Percentiles rank a stretch among this genome's conserved stretches.
phyloP scores from a whole-genome alignment of 2,797 vertebrate genomes.

The Percopsis omiscomaycus region DNA sequence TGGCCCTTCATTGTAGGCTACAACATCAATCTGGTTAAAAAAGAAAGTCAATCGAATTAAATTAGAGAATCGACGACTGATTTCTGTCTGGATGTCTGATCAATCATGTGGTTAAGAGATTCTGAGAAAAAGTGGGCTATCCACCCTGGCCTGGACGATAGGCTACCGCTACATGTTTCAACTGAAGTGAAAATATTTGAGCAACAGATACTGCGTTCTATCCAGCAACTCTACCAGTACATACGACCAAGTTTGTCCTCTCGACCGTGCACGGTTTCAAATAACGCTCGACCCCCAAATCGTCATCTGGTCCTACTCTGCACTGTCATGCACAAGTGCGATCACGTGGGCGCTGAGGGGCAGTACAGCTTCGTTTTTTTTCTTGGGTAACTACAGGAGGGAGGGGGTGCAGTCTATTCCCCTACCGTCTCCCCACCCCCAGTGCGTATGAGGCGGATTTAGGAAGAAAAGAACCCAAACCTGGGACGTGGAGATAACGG shows the following conservation, averaged over 20 bases:
- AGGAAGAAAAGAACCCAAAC: constrained; percentile 65
- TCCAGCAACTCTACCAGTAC: not conserved
- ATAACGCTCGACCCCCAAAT: constrained; percentile 61
- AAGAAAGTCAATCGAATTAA: too few species aligned
- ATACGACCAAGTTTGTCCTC: not conserved
- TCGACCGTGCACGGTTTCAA: constrained; percentile 43
- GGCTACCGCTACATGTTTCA: too few species aligned
- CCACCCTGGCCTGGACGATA: too few species aligned
- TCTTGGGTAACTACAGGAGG: constrained; percentile 22
- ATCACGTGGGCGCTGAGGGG: constrained; percentile 37
- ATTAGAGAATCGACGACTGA: too few species aligned
- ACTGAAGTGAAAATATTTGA: too few species aligned
- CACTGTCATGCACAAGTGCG: constrained; percentile 47
- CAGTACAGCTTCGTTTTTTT: constrained; percentile 1
- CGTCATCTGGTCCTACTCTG: constrained; percentile 78
- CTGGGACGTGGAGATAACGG: constrained; percentile 71
- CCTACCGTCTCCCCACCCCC: constrained; percentile 77
- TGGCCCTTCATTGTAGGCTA: too few species aligned
- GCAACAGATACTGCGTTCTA: too few species aligned
- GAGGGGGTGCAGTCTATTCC: constrained; percentile 64
- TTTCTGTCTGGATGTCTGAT: too few species aligned
- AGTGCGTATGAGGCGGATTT: constrained; percentile 65
- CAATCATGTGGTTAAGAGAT: too few species aligned
- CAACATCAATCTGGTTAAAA: too few species aligned
- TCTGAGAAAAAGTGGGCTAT: too few species aligned